phyloP scores from a whole-genome alignment of 2,888 invertebrate species.

The Ennomos quercinarius region DNA sequence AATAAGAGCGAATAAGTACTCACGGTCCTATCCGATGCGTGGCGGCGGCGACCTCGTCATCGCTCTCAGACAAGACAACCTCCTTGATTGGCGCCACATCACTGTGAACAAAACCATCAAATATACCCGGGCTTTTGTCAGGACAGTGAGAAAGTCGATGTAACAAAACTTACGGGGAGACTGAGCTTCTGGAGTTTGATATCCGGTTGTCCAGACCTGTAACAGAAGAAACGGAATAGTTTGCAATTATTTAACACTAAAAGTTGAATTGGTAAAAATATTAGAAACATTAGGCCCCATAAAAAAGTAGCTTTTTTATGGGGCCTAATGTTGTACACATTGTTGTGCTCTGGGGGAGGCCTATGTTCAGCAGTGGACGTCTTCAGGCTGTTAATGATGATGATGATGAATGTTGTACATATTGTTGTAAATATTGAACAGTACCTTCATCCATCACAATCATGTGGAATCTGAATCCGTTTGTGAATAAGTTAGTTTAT shows the following conservation, averaged over 20 bases:
- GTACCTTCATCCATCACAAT: too few relatives aligned
- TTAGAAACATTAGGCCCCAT: too few relatives aligned
- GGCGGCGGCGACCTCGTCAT: conserved; percentile 87
- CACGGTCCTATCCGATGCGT: conserved; percentile 74
- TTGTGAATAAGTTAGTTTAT: too few relatives aligned
- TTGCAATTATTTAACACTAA: not conserved
- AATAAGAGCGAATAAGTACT: conserved; percentile 46
- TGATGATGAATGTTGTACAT: too few relatives aligned
- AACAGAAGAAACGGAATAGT: conserved; percentile 51
- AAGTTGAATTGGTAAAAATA: too few relatives aligned
- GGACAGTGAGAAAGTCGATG: not conserved
- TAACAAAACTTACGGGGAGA: conserved; percentile 74
- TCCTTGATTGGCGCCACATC: conserved; percentile 84
- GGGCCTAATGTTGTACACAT: too few relatives aligned
- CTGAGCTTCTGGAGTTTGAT: conserved; percentile 77
- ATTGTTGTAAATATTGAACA: too few relatives aligned
- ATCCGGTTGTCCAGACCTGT: conserved; percentile 81
- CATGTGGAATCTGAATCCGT: too few relatives aligned
- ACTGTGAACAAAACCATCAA: conserved; percentile 52
- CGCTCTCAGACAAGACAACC: conserved; percentile 91
- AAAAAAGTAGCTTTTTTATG: too few relatives aligned
- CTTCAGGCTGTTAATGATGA: too few relatives aligned
- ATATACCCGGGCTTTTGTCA: conserved; percentile 4
- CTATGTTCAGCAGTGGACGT: too few relatives aligned
- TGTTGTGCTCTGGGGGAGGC: too few relatives aligned